A percentile compares a stretch with the other conserved stretches of the same genome.
These are phyloP conservation scores for Heloderma charlesbogerti DNA, from an alignment of 2,113 vertebrate species.

Conservation along the genomic window DNA sequence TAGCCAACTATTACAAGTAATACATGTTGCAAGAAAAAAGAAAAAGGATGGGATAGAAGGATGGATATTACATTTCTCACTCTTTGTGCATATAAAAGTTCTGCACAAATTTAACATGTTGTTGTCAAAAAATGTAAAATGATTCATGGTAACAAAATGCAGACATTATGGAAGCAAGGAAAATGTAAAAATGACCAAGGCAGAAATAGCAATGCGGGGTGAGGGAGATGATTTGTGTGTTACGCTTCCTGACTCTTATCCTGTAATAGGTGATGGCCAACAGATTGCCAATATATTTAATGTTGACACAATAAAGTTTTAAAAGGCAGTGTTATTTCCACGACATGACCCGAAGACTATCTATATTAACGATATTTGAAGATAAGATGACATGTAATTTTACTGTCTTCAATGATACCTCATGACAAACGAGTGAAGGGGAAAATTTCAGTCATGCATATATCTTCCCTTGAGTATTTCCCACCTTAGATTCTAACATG, in stretches of 20 bases:
- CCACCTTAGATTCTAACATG: not conserved
- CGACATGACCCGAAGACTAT: constrained; percentile 53
- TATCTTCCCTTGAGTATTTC: constrained; percentile 8
- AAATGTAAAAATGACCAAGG: constrained; percentile 48
- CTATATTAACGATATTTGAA: constrained; percentile 60
- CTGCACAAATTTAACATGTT: constrained; percentile 68
- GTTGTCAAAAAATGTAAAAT: constrained; percentile 65
- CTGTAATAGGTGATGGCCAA: constrained; percentile 5
- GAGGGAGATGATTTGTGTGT: constrained; percentile 19
- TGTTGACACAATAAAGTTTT: constrained; percentile 58
- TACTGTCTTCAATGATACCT: constrained; percentile 50
- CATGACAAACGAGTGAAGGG: constrained; percentile 1
- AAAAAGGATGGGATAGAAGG: constrained; percentile 43
- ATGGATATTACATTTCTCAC: constrained; percentile 45
- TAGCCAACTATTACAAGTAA: constrained; percentile 55
- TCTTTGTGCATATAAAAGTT: constrained; percentile 53
- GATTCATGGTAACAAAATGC: constrained; percentile 56
- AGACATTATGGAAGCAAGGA: constrained; percentile 42
- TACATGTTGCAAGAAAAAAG: constrained; percentile 43
- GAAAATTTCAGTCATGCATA: constrained; percentile 18
- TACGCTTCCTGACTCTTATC: constrained; percentile 31
- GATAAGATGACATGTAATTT: constrained; percentile 61
- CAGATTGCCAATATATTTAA: constrained; percentile 59
- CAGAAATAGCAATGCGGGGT: not conserved
- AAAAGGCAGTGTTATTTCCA: constrained; percentile 63